phyloP scores from a whole-genome alignment of 2,113 vertebrate genomes.

The Ceyx melanurus region DNA sequence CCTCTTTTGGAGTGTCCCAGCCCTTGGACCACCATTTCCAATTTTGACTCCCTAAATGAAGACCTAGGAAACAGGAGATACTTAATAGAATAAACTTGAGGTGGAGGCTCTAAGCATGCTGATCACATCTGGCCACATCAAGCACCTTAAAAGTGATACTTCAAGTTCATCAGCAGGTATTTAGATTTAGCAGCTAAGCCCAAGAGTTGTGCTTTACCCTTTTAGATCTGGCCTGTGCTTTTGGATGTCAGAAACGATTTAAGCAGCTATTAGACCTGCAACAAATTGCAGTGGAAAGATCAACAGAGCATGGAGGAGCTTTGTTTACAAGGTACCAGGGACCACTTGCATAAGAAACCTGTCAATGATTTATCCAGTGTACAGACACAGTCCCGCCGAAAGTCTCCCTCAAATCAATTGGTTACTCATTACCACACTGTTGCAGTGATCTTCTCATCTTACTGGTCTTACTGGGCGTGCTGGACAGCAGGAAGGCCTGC shows the following conservation, averaged over 20 bases:
- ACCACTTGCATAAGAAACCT: conserved; percentile 64
- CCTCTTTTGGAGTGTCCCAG: background rate
- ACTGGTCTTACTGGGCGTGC: background rate
- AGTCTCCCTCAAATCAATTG: conserved; percentile 55
- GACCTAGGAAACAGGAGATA: background rate
- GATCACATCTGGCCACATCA: background rate
- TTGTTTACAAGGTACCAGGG: conserved; percentile 62
- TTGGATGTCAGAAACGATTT: conserved; percentile 34
- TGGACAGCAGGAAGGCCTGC: background rate
- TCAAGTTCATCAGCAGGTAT: background rate
- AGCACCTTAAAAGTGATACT: background rate
- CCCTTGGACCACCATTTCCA: background rate
- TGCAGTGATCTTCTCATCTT: conserved; percentile 36
- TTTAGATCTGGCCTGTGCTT: background rate
- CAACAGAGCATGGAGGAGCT: conserved; percentile 65
- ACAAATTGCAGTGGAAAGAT: conserved; percentile 65
- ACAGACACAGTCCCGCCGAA: conserved; percentile 30
- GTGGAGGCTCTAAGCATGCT: background rate
- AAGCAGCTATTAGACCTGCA: conserved; percentile 34
- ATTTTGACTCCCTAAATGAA: background rate
- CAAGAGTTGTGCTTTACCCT: background rate
- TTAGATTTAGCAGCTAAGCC: background rate
- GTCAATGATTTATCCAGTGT: conserved; percentile 76
- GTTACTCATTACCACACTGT: conserved; percentile 72
- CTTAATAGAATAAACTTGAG: background rate